A percentile compares a stretch with the other conserved stretches of the same genome.
Conservation (phyloP, 2,113 vertebrate genomes). For the Takifugu flavidus region DNA sequence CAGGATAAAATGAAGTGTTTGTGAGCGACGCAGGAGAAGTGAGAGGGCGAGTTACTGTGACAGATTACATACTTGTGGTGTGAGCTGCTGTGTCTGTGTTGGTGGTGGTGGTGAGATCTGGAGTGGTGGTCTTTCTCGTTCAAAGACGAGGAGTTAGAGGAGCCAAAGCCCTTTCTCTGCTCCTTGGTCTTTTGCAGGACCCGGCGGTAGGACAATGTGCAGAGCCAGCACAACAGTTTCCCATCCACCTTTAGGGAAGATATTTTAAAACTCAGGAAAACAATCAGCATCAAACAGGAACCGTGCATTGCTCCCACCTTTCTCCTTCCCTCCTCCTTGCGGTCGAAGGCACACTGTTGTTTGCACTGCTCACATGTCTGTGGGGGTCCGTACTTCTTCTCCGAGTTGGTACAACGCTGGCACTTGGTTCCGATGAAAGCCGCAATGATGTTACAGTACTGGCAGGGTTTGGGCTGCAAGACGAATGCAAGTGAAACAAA, state of each 20-base stretch:
- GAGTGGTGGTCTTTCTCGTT: slow-evolving; percentile 94
- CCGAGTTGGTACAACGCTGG: slow-evolving; percentile 96
- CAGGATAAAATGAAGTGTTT: background rate
- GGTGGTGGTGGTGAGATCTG: slow-evolving; percentile 87
- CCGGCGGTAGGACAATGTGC: slow-evolving; percentile 94
- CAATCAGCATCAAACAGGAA: background rate
- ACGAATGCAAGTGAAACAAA: background rate
- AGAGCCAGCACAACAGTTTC: slow-evolving; percentile 97
- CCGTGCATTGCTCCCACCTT: slow-evolving; percentile 78
- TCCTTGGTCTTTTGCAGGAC: slow-evolving; percentile 99
- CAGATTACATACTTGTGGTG: slow-evolving; percentile 86
- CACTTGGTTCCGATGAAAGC: slow-evolving; percentile 98
- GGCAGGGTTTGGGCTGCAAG: slow-evolving; percentile 94
- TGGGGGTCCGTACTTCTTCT: slow-evolving; percentile 96
- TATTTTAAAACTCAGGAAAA: too few relatives aligned
- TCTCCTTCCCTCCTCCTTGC: slow-evolving; percentile 94
- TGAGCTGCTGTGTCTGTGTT: slow-evolving; percentile 86
- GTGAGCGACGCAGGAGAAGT: background rate
- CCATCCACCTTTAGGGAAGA: slow-evolving; percentile 84
- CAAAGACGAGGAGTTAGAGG: slow-evolving; percentile 90
- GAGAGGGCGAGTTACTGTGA: background rate
- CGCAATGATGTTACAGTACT: slow-evolving; percentile 99
- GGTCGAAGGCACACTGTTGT: slow-evolving; percentile 97
- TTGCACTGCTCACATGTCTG: slow-evolving; percentile 98
- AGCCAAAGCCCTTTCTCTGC: slow-evolving; percentile 91